Base-by-base conservation (phyloP, 2,113 vertebrate genomes). In the Calyptommatus sinebrachiatus region DNA sequence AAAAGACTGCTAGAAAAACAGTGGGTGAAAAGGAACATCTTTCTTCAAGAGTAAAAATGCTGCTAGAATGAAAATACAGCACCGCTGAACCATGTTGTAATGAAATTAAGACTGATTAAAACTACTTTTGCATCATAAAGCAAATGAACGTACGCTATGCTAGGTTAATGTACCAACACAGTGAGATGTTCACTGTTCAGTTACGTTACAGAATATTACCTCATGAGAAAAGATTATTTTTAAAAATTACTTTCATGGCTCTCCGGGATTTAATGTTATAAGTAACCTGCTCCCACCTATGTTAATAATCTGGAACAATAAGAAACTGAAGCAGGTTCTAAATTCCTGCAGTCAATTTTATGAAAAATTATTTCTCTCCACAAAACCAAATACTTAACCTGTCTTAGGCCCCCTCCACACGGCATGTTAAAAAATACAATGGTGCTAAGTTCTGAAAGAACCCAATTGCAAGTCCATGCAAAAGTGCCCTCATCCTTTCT, bases 151-250 rank as follows among this genome's bases (percentile, higher is more conserved):
- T 72, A 71, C 66, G 57, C 69, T 73, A 73, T 57, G 71, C 46
- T 67, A 29, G 62, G 22, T n/a, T 67, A 73, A 73, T 67, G 71
- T 80, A n/a, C 62, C 71, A 53, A 28, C 73, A 12, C 14, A 63
- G 41, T 57, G 48, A 67, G 72, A 79, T 86, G 57, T 20, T 79
- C 50, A 61, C 61, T 68, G 24, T 83, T 90, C 87, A 83, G 71
- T 53, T 90, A 79, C 85, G 89, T 89, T 86, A 76, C 11, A 11
- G 83, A 89, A 89, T 89, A 90, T 88, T 75, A 79, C 75, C 78
- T 82, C 69, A 86, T 93, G 90, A 83, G 89, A 91, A 81, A 76
- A 86, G 86, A 79, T 57, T 57, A 18, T 57, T 57, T 57, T 57
- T 57, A 18, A 57, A 57, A 18, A 57, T 57, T 14, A 57, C 16